Evolutionary conservation across 2,113 vertebrate genomes (phyloP).

Genomic region (Mobula hypostoma): DNA sequence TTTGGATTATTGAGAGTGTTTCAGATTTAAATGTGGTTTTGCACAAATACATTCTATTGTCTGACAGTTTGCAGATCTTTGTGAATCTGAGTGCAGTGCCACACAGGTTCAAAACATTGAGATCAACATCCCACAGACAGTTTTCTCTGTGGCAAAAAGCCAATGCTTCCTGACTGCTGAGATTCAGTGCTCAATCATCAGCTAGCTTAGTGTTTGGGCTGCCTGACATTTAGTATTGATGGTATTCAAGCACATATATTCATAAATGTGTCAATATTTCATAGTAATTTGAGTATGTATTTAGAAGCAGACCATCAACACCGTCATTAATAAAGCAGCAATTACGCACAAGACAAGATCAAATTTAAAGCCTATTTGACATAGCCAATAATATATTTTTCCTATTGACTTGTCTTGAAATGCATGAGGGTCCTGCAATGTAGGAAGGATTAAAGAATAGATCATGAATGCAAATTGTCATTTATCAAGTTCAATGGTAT

Average conservation of each 20-base stretch:
- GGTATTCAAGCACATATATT: background rate
- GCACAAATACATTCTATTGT: too few relatives aligned
- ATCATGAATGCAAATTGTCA: background rate
- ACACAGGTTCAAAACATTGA: too few relatives aligned
- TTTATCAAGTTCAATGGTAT: background rate
- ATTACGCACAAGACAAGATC: background rate
- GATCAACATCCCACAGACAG: too few relatives aligned
- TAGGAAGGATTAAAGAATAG: background rate
- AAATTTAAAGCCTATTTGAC: background rate
- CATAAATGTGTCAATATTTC: background rate
- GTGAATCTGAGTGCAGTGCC: too few relatives aligned
- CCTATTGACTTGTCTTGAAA: background rate
- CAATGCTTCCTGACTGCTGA: too few relatives aligned
- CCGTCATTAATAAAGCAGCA: background rate
- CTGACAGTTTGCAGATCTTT: too few relatives aligned
- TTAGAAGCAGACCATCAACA: background rate
- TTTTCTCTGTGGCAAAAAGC: too few relatives aligned
- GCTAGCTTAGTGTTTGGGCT: too few relatives aligned
- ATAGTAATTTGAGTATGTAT: background rate
- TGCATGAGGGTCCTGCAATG: background rate
- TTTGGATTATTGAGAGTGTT: too few relatives aligned
- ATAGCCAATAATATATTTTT: too few relatives aligned
- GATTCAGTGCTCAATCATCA: too few relatives aligned
- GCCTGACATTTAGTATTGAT: background rate
- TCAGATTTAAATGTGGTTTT: too few relatives aligned